Percentiles rank a stretch among this genome's conserved stretches.
phyloP scores from a whole-genome alignment of 2,113 vertebrate species.

The Actinemys pallida region DNA sequence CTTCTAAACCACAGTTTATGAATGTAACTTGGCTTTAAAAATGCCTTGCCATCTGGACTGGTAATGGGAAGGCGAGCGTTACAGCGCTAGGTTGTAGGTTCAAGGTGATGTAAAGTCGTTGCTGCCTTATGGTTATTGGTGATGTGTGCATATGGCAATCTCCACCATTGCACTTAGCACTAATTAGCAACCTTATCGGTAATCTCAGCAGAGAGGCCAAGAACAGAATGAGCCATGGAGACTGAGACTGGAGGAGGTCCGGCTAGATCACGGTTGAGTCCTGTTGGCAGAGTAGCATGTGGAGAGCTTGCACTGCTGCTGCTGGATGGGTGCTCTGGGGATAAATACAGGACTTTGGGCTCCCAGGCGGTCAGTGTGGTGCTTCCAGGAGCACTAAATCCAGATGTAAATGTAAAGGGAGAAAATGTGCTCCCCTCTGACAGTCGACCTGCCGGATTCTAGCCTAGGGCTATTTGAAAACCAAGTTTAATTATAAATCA shows the following conservation, averaged over 20 bases:
- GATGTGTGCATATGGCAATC: not conserved
- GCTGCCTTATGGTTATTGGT: not conserved
- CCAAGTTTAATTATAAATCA: not conserved
- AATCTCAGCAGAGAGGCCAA: not conserved
- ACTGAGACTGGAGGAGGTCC: not conserved
- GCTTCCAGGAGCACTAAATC: rapidly evolving
- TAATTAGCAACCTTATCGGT: rapidly evolving
- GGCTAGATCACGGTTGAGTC: not conserved
- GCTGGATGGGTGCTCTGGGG: not conserved
- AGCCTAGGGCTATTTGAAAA: not conserved
- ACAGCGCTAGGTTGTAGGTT: not conserved
- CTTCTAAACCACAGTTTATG: not conserved
- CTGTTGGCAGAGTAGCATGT: rapidly evolving
- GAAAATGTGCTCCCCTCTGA: not conserved
- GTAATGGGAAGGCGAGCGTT: not conserved
- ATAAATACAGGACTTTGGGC: not conserved
- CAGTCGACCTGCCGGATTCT: not conserved
- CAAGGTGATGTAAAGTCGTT: not conserved
- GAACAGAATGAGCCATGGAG: not conserved
- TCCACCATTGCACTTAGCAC: not conserved
- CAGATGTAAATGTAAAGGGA: not conserved
- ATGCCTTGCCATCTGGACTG: not conserved
- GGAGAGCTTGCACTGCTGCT: not conserved
- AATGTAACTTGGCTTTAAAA: slow-evolving; percentile 48
- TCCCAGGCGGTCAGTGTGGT: not conserved